Conservation (phyloP, 2,797 vertebrate species). For the Pempheris klunzingeri region DNA sequence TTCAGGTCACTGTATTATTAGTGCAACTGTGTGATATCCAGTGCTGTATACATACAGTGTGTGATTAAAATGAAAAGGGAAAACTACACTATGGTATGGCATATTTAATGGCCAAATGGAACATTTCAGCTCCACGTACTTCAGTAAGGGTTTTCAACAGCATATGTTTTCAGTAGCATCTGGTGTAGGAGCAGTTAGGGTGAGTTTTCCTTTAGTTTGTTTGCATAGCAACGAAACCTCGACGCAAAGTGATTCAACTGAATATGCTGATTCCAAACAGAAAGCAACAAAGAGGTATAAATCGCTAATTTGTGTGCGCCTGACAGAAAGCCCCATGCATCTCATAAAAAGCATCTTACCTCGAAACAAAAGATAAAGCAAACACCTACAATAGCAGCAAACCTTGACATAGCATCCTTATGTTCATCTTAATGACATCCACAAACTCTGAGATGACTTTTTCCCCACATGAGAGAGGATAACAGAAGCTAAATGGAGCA, state of each 20-base stretch:
- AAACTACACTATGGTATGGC: slow-evolving; percentile 31
- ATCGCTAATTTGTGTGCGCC: slow-evolving; percentile 31
- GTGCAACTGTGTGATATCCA: slow-evolving; percentile 55
- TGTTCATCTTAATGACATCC: slow-evolving; percentile 32
- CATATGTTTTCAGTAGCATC: slow-evolving; percentile 40
- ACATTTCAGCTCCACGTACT: slow-evolving; percentile 30
- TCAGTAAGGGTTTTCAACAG: slow-evolving; percentile 6
- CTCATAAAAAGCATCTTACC: slow-evolving; percentile 20
- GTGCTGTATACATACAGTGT: slow-evolving; percentile 40
- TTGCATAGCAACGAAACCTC: slow-evolving; percentile 20
- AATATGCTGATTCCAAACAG: slow-evolving; percentile 40
- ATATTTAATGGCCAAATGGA: slow-evolving; percentile 41
- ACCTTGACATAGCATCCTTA: slow-evolving; percentile 16
- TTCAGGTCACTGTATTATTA: slow-evolving; percentile 50
- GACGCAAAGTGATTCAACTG: slow-evolving; percentile 35
- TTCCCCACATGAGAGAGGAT: slow-evolving; percentile 1
- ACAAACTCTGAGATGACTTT: slow-evolving; percentile 25
- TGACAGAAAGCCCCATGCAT: slow-evolving; percentile 23
- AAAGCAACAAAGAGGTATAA: slow-evolving; percentile 39
- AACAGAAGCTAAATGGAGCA: slow-evolving; percentile 10
- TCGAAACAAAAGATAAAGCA: slow-evolving; percentile 23
- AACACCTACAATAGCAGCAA: slow-evolving; percentile 11
- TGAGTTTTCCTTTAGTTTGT: slow-evolving; percentile 28
- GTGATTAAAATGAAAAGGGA: slow-evolving; percentile 45
- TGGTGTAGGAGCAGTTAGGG: slow-evolving; percentile 8